Conservation (phyloP, 2,797 vertebrate species). For the Chrysocyon brachyurus region DNA sequence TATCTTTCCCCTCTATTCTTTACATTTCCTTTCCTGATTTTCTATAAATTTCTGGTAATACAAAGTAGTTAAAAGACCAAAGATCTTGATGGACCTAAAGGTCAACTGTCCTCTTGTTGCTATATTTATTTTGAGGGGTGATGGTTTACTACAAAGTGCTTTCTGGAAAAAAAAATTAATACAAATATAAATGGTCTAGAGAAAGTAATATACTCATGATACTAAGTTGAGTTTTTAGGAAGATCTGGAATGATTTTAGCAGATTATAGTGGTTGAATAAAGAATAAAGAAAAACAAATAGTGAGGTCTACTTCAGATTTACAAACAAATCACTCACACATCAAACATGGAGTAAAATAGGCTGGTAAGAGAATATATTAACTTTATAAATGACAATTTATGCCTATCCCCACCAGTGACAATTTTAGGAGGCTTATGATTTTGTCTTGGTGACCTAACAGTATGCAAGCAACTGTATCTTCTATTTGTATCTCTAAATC, state of each 20-base stretch:
- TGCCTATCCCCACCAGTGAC: slow-evolving; percentile 9
- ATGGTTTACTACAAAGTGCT: slow-evolving; percentile 47
- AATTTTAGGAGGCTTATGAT: slow-evolving; percentile 25
- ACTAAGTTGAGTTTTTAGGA: slow-evolving; percentile 32
- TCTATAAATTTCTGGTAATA: slow-evolving; percentile 40
- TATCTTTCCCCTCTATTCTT: neutral
- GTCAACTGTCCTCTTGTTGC: neutral
- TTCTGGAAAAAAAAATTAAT: neutral
- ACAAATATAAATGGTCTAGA: slow-evolving; percentile 38
- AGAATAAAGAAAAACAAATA: slow-evolving; percentile 43
- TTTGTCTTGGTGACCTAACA: slow-evolving; percentile 46
- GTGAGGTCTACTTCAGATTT: neutral
- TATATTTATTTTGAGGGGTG: slow-evolving; percentile 33
- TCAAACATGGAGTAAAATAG: slow-evolving; percentile 37
- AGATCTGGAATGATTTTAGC: slow-evolving; percentile 34
- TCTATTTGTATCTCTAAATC: neutral
- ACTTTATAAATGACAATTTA: slow-evolving; percentile 45
- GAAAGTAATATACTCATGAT: slow-evolving; percentile 40
- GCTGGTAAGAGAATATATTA: slow-evolving; percentile 17
- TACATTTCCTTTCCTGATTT: slow-evolving; percentile 28
- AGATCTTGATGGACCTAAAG: neutral
- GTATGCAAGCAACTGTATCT: neutral
- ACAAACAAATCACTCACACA: slow-evolving; percentile 24
- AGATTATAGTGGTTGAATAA: neutral
- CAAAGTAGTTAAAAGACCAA: slow-evolving; percentile 15